Evolutionary conservation across 92 coral and sea anemone genomes (phyloP), one percentile per base, ranked within the genome.

Genomic region (Umimayanthus chanpuru): DNA sequence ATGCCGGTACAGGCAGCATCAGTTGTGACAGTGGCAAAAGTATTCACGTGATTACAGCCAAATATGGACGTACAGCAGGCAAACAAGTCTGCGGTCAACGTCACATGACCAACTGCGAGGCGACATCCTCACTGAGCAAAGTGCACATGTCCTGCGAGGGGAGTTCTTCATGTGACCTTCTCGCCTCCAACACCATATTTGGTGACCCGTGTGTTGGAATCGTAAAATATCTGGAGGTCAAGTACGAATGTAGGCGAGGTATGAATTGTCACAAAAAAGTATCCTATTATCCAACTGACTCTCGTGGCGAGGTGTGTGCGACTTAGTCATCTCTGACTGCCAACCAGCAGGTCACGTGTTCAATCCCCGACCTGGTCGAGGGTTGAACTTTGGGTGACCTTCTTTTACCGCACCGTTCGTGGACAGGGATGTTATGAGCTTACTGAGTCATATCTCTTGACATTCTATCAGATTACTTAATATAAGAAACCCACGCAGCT

Each of bases 191-290:
- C 67, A 29, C 20, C 28, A 49, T 72, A 11, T 85, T 65, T 47
- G 88, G 88, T 16, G 88, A 85, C 10, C 88, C 88, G 32, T 85
- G 88, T 29, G 0, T 0, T 18, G 88, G 81, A 18, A 85, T 79
- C 21, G 8, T 2, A 18, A 85, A 85, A 71, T 85, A 85, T 72
- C 81, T 85, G 67, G 80, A 85, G 53, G 88, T 85, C n/a, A 2
- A 61, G 15, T 61, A 61, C 68, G 9, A 61, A 61, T 61, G 68
- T 61, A 23, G n/a, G 25, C n/a, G 8, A 61, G 68, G 68, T 61
- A 61, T 18, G 68, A 61, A 61, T 23, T 61, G 26, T 6, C 20
- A 14, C 12, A 53, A 53, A 2, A 12, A 9, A 0, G 58, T 15
- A 12, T 53, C 20, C 4, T 53, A 53, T 53, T 53, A 53, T 53